Conservation (phyloP, 2,888 invertebrate genomes). For the Pilophorus perplexus region DNA sequence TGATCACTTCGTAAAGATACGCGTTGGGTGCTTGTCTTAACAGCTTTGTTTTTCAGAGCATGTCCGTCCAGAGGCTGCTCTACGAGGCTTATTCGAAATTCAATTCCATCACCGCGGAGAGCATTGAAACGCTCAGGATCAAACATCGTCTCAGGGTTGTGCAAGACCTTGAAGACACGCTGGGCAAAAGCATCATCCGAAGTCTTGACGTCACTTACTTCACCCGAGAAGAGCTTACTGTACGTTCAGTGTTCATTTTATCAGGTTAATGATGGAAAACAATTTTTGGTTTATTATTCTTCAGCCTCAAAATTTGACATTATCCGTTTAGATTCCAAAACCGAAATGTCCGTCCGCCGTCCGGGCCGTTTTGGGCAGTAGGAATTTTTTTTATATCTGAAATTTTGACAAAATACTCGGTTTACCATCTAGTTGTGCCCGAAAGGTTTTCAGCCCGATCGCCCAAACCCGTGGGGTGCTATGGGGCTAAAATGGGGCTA, state of each 20-base stretch:
- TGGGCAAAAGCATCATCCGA: slow-evolving; percentile 83
- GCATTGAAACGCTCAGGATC: slow-evolving; percentile 84
- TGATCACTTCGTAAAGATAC: neutral
- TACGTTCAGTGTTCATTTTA: slow-evolving; percentile 46
- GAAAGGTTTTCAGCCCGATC: no score
- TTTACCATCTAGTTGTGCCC: no score
- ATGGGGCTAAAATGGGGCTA: no score
- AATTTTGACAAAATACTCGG: no score
- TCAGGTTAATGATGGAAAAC: neutral
- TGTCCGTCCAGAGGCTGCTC: slow-evolving; percentile 76
- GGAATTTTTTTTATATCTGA: neutral
- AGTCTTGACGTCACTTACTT: slow-evolving; percentile 64
- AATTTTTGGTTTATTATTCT: neutral
- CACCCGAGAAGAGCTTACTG: slow-evolving; percentile 64
- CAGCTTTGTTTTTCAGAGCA: slow-evolving; percentile 62
- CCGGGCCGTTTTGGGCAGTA: neutral
- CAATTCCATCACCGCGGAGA: slow-evolving; percentile 75
- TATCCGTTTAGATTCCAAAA: no score
- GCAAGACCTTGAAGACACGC: slow-evolving; percentile 85
- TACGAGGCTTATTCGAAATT: slow-evolving; percentile 82
- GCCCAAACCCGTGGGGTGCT: no score
- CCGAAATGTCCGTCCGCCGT: no score
- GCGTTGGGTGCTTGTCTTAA: slow-evolving; percentile 42
- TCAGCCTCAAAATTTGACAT: no score
- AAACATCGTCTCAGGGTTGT: slow-evolving; percentile 91